phyloP scores from a whole-genome alignment of 2,888 invertebrate genomes.

The Drepana falcataria region DNA sequence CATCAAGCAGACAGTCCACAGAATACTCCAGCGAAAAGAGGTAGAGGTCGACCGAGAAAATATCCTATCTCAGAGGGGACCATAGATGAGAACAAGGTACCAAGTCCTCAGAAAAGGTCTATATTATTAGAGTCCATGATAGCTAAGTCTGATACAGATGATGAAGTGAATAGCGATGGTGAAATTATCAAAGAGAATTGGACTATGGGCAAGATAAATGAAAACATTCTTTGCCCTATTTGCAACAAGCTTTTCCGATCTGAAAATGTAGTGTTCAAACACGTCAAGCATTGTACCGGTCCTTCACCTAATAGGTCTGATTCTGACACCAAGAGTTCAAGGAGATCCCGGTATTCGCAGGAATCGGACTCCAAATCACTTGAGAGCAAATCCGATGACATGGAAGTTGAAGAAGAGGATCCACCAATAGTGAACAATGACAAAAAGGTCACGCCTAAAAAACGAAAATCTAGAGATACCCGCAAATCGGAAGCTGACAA shows the following conservation, averaged over 20 bases:
- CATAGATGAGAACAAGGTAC: constrained; percentile 31
- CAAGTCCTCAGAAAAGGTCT: constrained; percentile 60
- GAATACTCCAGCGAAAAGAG: constrained; percentile 59
- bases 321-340: constrained; percentile 54
- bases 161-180: constrained; percentile 38
- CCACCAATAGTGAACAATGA: constrained; percentile 11
- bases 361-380: constrained; percentile 48
- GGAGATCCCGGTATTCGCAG: constrained; percentile 42
- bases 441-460: constrained; percentile 33
- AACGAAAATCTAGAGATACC: constrained; percentile 47
- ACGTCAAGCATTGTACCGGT: constrained; percentile 73
- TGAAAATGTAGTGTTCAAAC: constrained; percentile 74
- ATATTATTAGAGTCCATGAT: constrained; percentile 48
- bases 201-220: constrained; percentile 77
- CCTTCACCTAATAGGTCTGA: constrained; percentile 68
- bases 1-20: constrained; percentile 30
- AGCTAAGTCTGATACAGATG: constrained; percentile 36
- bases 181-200: constrained; percentile 64
- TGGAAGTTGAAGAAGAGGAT: constrained; percentile 41
- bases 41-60: constrained; percentile 67
- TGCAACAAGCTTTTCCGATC: constrained; percentile 71
- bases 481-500: constrained; percentile 30
- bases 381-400: constrained; percentile 44
- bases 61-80: constrained; percentile 55
- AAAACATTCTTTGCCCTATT: constrained; percentile 72